These are phyloP conservation scores for Microchrysa polita DNA, from an alignment of 2,888 invertebrate species.

Conservation along the genomic window DNA sequence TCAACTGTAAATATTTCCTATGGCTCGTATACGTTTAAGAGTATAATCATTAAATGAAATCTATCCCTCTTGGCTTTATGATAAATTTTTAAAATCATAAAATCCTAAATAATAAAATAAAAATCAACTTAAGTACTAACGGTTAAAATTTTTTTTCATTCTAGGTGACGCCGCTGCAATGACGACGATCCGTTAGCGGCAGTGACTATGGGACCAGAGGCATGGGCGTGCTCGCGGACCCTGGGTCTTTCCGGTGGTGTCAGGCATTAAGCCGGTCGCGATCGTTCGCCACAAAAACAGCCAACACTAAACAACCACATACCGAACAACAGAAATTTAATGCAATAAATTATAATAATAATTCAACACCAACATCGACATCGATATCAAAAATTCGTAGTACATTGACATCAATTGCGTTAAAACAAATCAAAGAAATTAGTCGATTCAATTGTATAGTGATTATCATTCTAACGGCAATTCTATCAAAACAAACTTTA, in stretches of 20 bases:
- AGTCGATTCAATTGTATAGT: slow-evolving; percentile 55
- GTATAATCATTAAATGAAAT: too few species aligned
- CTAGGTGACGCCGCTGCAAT: slow-evolving; percentile 73
- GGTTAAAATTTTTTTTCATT: slow-evolving; percentile 56
- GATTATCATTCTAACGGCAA: slow-evolving; percentile 58
- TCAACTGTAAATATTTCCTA: not conserved
- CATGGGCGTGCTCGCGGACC: slow-evolving; percentile 91
- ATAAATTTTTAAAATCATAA: not conserved
- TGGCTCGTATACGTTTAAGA: not conserved
- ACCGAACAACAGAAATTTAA: slow-evolving; percentile 26
- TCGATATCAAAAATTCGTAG: slow-evolving; percentile 32
- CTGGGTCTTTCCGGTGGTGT: slow-evolving; percentile 75
- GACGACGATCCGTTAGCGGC: slow-evolving; percentile 82
- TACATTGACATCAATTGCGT: not conserved
- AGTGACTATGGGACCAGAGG: slow-evolving; percentile 87
- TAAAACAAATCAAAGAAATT: slow-evolving; percentile 22
- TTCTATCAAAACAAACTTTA: slow-evolving; percentile 59
- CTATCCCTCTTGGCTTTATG: too few species aligned
- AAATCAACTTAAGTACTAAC: too few species aligned
- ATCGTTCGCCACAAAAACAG: slow-evolving; percentile 62
- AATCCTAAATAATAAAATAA: too few species aligned
- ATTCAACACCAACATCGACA: slow-evolving; percentile 30
- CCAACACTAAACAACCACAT: not conserved
- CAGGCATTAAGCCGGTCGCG: slow-evolving; percentile 71
- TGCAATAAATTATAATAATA: slow-evolving; percentile 23